A percentile compares a stretch with the other conserved stretches of the same genome.
These are phyloP conservation scores for Oophaga pumilio DNA, from an alignment of 2,113 vertebrate genomes.

Conservation along the genomic window DNA sequence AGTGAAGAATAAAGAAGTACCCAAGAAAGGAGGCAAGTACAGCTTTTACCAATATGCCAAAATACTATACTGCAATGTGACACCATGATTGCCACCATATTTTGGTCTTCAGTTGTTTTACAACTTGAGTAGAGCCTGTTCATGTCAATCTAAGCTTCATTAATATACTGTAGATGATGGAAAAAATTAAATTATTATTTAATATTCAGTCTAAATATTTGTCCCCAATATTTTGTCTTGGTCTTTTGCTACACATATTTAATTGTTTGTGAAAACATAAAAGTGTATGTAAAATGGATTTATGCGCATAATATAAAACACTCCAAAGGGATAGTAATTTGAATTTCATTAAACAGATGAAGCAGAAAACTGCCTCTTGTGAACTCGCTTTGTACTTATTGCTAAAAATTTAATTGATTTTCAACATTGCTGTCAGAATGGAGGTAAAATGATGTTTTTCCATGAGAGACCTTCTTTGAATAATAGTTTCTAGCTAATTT, in stretches of 20 bases:
- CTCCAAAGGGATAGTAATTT: slow-evolving; percentile 45
- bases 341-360: slow-evolving; percentile 48
- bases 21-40: no score
- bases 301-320: slow-evolving; percentile 29
- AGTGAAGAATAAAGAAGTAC: no score
- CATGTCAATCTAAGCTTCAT: neutral
- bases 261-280: slow-evolving; percentile 2
- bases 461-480: slow-evolving; percentile 1
- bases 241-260: neutral
- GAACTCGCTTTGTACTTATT: slow-evolving; percentile 36
- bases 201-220: neutral
- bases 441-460: slow-evolving; percentile 29
- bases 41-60: no score
- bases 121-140: no score
- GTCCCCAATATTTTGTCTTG: neutral
- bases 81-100: neutral
- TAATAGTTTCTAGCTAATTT: slow-evolving; percentile 19
- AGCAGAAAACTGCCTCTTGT: slow-evolving; percentile 35
- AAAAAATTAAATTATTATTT: neutral
- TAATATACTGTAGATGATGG: neutral
- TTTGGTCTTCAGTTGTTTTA: neutral
- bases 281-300: slow-evolving; percentile 14
- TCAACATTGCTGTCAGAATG: slow-evolving; percentile 29
- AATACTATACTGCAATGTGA: neutral
- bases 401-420: slow-evolving; percentile 46